A percentile compares a stretch with the other conserved stretches of the same genome.
Conservation (phyloP, 1,140 invertebrate species). For the Contarinia nasturtii region DNA sequence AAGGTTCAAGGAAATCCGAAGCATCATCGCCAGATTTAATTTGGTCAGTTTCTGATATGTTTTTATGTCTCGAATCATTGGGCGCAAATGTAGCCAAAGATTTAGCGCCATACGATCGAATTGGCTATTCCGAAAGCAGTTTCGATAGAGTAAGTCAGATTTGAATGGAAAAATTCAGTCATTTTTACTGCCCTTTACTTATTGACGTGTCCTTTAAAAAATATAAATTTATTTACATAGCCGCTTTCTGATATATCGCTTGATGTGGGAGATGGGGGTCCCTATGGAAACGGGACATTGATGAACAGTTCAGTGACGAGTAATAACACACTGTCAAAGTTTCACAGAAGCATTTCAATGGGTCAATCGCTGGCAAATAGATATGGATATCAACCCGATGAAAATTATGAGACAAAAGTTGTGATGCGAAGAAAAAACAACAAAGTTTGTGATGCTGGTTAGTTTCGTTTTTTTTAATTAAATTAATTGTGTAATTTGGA, state of each 20-base stretch:
- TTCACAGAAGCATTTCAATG: slow-evolving; percentile 24
- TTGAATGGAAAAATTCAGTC: background rate
- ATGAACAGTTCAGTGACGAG: slow-evolving; percentile 6
- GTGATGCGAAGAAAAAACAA: slow-evolving; percentile 19
- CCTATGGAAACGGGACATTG: slow-evolving; percentile 13
- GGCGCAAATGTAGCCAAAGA: slow-evolving; percentile 37
- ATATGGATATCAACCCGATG: background rate
- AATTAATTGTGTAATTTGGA: no score
- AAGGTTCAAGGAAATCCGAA: background rate
- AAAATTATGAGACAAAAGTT: slow-evolving; percentile 13
- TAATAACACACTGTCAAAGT: slow-evolving; percentile 13
- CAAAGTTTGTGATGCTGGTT: slow-evolving; percentile 14
- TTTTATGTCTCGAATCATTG: slow-evolving; percentile 56
- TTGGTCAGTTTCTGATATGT: slow-evolving; percentile 42
- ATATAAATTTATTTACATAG: slow-evolving; percentile 6
- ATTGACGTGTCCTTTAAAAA: background rate
- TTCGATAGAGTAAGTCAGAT: slow-evolving; percentile 11
- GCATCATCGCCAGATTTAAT: slow-evolving; percentile 25
- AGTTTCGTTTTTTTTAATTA: background rate
- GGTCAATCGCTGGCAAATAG: slow-evolving; percentile 9
- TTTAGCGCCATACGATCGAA: slow-evolving; percentile 19
- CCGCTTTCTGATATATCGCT: slow-evolving; percentile 21
- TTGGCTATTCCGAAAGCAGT: slow-evolving; percentile 15
- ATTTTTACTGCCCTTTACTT: no score
- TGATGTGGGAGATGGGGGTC: slow-evolving; percentile 19